Conservation (phyloP, 2,113 vertebrate genomes). For the Nothobranchius kuhntae region DNA sequence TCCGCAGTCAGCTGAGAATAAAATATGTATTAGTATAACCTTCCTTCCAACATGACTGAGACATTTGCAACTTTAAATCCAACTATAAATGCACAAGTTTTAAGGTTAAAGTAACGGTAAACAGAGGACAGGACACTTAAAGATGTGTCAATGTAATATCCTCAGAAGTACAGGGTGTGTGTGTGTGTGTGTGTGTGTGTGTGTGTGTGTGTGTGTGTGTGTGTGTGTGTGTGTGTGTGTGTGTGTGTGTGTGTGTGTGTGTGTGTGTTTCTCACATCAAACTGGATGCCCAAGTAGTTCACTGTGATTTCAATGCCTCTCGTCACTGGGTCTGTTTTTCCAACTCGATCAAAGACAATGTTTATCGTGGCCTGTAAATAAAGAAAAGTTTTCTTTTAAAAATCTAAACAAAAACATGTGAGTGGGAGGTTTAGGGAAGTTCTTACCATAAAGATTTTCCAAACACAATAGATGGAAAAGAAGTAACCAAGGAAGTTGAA, state of each 20-base stretch:
- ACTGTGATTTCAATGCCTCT: conserved; percentile 99
- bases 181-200: background rate
- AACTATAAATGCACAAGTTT: background rate
- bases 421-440: background rate
- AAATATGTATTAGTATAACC: too few relatives aligned
- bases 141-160: background rate
- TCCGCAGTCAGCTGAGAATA: too few relatives aligned
- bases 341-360: conserved; percentile 97
- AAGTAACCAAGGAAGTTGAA: conserved; percentile 98
- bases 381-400: conserved; percentile 1
- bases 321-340: conserved; percentile 97
- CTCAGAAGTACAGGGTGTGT: background rate
- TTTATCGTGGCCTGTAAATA: conserved; percentile 93
- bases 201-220: conserved; percentile 54
- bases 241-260: conserved; percentile 3
- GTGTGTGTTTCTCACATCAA: conserved; percentile 86
- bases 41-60: too few relatives aligned
- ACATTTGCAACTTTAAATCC: too few relatives aligned
- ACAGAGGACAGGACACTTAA: background rate
- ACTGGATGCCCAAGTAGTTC: conserved; percentile 97
- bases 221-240: background rate
- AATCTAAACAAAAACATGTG: background rate
- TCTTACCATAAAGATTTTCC: conserved; percentile 99
- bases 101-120: background rate
- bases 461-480: conserved; percentile 99